Base-by-base conservation (phyloP, 2,888 invertebrate genomes). In the Platycheirus rosarum region DNA sequence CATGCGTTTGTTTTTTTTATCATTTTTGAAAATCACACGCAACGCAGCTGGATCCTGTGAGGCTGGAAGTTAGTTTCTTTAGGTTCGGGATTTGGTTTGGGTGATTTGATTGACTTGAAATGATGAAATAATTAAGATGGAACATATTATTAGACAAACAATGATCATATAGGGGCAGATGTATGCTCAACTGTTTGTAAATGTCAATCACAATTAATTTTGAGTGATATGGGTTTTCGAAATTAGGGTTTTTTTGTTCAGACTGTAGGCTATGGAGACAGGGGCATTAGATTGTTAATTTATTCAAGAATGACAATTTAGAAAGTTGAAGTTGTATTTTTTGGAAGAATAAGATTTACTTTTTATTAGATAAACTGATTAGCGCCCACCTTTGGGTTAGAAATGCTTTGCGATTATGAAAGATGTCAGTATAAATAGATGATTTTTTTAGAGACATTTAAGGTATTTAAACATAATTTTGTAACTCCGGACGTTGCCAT, bases 41-140 rank as follows among this genome's bases (percentile, higher is more conserved):
- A 73, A 62, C 74, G 26, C 75, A 76, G 60, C 53, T 76, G 66
- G 63, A 66, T 66, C 46, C 66, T 71, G 46, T 18, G 8, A 40
- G 13, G 20, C 18, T 53, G 16, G 49, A 68, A 37, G 57, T 29
- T 5, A 8, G n/a, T 46, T 46, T 8, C n/a, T 23, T 32, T 42
- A 18, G 0, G 9, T 53, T 51, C 26, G 4, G 37, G 20, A 66
- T 49, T 16, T 26, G 20, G 62, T 51, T 65, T 65, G 40, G 49
- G 44, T 32, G 55, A 44, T 53, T 62, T 80, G 80, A 80, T 80
- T 80, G 80, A 80, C 80, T 80, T 65, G 66, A 26, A 76, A 80
- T 42, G 80, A 80, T 80, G 76, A 76, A 70, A 76, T 80, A 80
- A 80, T 80, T 76, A 80, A 80, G 76, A 70, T 48, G 42, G 53